Conservation (phyloP, 2,888 invertebrate species). For the Endotricha flammealis region DNA sequence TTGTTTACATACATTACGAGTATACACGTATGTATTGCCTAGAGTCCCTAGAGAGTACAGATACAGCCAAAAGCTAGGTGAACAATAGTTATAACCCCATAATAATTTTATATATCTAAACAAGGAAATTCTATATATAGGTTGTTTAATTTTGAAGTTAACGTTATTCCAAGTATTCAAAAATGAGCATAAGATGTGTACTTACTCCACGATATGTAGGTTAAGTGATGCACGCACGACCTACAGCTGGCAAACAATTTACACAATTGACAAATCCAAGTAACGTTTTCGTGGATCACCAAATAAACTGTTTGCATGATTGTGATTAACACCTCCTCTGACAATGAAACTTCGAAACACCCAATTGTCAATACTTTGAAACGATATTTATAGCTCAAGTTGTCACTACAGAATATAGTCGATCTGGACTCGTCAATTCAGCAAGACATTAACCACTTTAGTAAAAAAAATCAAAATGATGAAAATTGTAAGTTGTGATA, state of each 20-base stretch:
- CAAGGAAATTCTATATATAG: no score
- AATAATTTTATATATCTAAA: no score
- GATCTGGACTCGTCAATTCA: constrained; percentile 50
- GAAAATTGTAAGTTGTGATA: constrained; percentile 66
- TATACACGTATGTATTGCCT: no score
- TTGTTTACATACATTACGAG: no score
- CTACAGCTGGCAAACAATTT: constrained; percentile 51
- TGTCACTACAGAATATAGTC: constrained; percentile 50
- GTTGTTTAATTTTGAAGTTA: neutral
- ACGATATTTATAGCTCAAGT: constrained; percentile 64
- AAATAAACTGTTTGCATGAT: constrained; percentile 71
- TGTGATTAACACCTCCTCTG: constrained; percentile 70
- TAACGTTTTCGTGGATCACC: constrained; percentile 65
- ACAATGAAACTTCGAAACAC: constrained; percentile 67
- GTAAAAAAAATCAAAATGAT: constrained; percentile 46
- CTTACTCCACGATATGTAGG: constrained; percentile 32
- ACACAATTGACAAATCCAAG: constrained; percentile 69
- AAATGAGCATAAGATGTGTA: neutral
- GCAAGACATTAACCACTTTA: constrained; percentile 36
- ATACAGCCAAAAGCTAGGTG: no score
- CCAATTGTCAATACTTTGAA: constrained; percentile 59
- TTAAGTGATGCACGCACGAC: constrained; percentile 39
- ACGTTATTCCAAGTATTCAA: neutral
- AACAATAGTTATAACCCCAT: no score
- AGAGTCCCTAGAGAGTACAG: no score